A percentile compares a stretch with the other conserved stretches of the same genome.
Evolutionary conservation across 2,113 vertebrate genomes (phyloP).

Genomic region (Upupa epops): DNA sequence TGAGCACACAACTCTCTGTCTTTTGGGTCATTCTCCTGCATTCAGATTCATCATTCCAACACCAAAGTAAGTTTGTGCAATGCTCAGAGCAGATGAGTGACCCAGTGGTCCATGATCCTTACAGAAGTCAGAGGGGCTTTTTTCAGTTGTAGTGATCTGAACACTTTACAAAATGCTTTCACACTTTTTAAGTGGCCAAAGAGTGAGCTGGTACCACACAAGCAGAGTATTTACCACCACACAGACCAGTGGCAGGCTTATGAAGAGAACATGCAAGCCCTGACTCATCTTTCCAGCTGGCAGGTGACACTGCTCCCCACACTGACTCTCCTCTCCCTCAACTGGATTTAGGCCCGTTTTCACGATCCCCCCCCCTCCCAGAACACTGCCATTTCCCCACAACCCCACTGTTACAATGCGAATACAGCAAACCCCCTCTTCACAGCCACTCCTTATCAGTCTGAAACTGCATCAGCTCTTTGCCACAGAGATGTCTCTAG

Average conservation of each 20-base stretch:
- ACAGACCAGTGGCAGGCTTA: background rate
- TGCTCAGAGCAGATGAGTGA: background rate
- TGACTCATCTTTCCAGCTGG: background rate
- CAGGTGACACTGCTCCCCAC: background rate
- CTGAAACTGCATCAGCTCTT: background rate
- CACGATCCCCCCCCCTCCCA: background rate
- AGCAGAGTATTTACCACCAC: background rate
- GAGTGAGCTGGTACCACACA: fast-evolving
- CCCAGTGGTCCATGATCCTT: background rate
- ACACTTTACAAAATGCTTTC: background rate
- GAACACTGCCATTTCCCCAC: background rate
- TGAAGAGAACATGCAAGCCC: background rate
- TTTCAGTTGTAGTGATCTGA: background rate
- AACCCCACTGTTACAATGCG: background rate
- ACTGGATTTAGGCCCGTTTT: background rate
- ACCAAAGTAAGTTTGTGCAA: background rate
- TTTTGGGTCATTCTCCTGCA: background rate
- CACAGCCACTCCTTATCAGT: fast-evolving
- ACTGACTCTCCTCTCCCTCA: background rate
- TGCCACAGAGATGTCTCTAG: background rate
- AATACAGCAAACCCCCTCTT: background rate
- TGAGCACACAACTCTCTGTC: background rate
- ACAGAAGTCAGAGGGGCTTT: background rate
- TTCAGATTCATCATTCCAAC: background rate
- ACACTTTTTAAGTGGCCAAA: background rate